Evolutionary conservation across 1,140 invertebrate species (phyloP).

Genomic region (Brachystomella parvula): DNA sequence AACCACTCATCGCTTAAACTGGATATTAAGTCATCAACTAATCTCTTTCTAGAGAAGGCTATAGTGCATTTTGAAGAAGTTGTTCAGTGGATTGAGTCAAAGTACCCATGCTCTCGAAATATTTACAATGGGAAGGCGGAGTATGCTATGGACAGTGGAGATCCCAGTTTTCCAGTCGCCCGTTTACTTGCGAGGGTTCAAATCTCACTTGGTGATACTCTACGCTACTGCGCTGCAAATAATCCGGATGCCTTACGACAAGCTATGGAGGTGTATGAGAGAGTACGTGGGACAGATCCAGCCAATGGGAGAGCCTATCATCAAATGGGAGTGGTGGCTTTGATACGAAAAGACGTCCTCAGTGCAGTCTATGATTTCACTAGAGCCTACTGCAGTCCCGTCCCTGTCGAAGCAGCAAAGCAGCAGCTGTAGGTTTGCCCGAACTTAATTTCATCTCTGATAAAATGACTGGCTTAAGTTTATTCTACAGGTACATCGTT

Average conservation of each 20-base stretch:
- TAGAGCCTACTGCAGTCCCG: not conserved
- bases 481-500: too few species aligned
- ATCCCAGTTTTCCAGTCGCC: not conserved
- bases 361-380: not conserved
- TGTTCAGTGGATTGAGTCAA: not conserved
- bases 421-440: not conserved
- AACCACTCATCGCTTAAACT: not conserved
- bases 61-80: not conserved
- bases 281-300: not conserved
- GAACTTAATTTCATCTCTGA: too few species aligned
- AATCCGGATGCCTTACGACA: not conserved
- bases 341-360: not conserved
- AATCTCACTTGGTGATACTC: not conserved
- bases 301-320: constrained; percentile 1
- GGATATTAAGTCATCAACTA: not conserved
- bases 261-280: not conserved
- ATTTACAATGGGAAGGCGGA: not conserved
- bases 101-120: not conserved
- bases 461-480: too few species aligned
- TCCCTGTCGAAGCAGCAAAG: not conserved
- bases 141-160: not conserved
- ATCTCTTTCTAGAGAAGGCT: not conserved
- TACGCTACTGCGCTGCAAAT: not conserved
- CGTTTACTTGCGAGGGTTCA: not conserved
- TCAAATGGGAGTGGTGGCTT: not conserved